Evolutionary conservation across 2,797 vertebrate genomes (phyloP), one percentile per base, ranked within the genome.

Genomic region (Poecilia velifera): DNA sequence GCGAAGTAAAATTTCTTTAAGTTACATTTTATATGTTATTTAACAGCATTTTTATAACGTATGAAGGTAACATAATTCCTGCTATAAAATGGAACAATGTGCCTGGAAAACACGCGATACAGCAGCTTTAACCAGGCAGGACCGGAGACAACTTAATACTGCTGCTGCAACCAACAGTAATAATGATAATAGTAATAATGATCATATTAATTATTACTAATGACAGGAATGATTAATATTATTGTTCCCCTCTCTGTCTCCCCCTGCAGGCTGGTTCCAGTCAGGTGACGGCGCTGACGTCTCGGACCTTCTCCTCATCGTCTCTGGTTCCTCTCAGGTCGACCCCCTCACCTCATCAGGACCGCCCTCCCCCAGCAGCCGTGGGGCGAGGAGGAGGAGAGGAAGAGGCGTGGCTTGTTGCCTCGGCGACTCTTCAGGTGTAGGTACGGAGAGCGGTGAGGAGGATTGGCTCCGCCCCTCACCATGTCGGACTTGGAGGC

Each of bases 401-500:
- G 71, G 45, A 47, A 62, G 39, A 62, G 16, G 55, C 31, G 74
- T 73, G 28, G 70, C 45, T 72, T 70, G 45, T n/a, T 4, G 4
- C 31, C 39, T 72, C 46, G 43, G 53, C 39, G 71, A 46, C 34
- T 76, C 82, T 71, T 77, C 36, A 72, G 83, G 72, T 76, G 80
- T 57, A 59, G 74, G 62, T 41, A 6, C 43, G 3, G 80, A 53
- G 47, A 0, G 13, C 46, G 86, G 88, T 72, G 86, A 85, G 85
- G 86, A 87, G 88, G 87, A 20, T 68, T 57, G 72, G 82, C 88
- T 47, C 88, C 73, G 45, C 89, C 84, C 89, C 80, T 86, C 82
- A 82, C 84, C 89, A 96, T 96, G 96, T 94, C 95, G 2, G 95
- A 96, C 93, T 86, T 94, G 57, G 95, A 96, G 90, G 89, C 92